Conservation (phyloP, 2,113 vertebrate species). For the Muntiacus muntjak region DNA sequence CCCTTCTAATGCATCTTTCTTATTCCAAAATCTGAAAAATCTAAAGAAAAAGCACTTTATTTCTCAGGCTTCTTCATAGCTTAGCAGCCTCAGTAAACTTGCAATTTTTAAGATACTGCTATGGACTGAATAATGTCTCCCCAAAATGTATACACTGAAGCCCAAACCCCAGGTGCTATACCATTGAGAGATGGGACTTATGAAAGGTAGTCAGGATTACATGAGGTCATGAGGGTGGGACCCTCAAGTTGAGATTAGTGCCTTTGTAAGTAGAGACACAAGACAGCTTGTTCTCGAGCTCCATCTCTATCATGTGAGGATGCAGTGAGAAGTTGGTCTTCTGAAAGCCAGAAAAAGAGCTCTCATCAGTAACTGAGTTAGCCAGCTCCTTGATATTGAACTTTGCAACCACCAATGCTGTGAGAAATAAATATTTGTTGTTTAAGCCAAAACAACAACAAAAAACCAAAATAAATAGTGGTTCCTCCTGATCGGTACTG, state of each 20-base stretch:
- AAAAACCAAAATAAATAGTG: neutral
- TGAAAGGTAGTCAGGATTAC: neutral
- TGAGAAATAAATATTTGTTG: neutral
- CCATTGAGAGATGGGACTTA: neutral
- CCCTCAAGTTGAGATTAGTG: neutral
- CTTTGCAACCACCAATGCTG: neutral
- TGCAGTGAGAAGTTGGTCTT: neutral
- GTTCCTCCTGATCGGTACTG: fast-evolving
- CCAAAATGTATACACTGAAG: neutral
- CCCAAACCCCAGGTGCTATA: neutral
- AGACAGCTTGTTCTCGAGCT: neutral
- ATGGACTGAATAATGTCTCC: neutral
- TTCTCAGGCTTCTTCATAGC: neutral
- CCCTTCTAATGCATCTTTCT: neutral
- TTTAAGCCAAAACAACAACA: neutral
- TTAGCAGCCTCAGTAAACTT: neutral
- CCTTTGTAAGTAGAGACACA: neutral
- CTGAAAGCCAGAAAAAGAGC: neutral
- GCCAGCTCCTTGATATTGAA: neutral
- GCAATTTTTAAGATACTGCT: neutral
- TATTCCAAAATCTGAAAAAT: neutral
- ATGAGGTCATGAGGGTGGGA: neutral
- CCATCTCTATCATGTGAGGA: neutral
- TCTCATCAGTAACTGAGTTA: neutral
- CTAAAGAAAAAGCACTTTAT: neutral